Conservation (phyloP, 2,888 invertebrate species). For the Andrena fulva region DNA sequence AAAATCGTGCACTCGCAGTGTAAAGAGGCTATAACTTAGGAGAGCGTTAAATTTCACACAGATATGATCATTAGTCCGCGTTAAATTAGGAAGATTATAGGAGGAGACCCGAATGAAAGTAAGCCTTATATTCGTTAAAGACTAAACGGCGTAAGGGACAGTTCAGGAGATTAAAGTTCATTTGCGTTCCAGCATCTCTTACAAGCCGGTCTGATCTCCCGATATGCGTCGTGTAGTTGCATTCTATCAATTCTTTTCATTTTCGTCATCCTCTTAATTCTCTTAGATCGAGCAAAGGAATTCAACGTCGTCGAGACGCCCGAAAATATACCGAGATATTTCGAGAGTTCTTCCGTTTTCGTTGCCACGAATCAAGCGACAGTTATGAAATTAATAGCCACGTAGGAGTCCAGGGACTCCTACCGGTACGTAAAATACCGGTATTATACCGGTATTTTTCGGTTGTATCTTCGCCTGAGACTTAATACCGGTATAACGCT, state of each 20-base stretch:
- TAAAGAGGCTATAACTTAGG: conserved; percentile 10
- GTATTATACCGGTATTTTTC: no score
- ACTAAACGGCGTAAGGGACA: neutral
- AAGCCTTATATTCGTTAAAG: neutral
- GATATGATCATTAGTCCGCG: conserved; percentile 1
- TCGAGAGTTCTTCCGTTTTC: neutral
- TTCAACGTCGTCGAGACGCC: neutral
- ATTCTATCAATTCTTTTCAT: no score
- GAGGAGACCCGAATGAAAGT: neutral
- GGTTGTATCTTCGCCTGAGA: no score
- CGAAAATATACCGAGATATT: neutral
- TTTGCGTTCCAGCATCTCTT: neutral
- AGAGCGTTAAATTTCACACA: conserved; percentile 22
- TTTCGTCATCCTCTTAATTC: no score
- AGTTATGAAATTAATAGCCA: neutral
- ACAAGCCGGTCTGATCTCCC: neutral
- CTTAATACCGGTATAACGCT: no score
- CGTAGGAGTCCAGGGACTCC: no score
- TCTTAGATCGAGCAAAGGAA: no score
- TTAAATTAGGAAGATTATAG: conserved; percentile 13
- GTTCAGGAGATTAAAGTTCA: neutral
- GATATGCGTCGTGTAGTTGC: no score
- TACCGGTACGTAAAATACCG: no score
- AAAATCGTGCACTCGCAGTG: neutral
- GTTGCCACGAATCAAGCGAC: neutral